phyloP scores from a whole-genome alignment of 1,140 invertebrate species.

The Babylonia areolata region DNA sequence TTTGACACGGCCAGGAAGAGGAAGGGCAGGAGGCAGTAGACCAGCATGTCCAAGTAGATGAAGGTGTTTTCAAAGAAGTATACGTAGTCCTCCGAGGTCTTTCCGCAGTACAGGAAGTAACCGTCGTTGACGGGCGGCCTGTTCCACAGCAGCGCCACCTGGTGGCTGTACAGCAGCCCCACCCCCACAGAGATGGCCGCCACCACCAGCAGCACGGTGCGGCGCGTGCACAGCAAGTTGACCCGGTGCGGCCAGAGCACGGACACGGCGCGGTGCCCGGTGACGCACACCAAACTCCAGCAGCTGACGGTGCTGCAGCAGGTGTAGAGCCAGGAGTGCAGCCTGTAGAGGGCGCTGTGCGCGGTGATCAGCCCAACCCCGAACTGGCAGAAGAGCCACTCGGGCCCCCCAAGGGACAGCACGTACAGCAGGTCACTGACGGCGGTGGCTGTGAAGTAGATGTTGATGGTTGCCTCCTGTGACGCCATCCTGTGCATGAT shows the following conservation, averaged over 20 bases:
- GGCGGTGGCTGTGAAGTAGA: too few species aligned
- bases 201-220: background rate
- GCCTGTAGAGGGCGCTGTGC: too few species aligned
- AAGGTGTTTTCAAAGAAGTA: background rate
- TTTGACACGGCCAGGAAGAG: too few species aligned
- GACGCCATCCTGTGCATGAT: too few species aligned
- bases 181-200: background rate
- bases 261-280: background rate
- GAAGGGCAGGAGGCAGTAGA: conserved; percentile 10
- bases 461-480: too few species aligned
- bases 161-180: background rate
- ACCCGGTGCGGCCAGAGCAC: background rate
- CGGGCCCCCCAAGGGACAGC: too few species aligned
- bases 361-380: too few species aligned
- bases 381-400: too few species aligned
- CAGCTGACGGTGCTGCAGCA: background rate
- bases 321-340: too few species aligned
- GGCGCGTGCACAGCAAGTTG: background rate
- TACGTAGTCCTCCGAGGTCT: background rate
- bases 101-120: background rate
- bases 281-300: background rate
- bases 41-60: background rate
- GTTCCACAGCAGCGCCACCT: background rate
- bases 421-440: too few species aligned
- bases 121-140: background rate